Evolutionary conservation across 1,140 invertebrate species (phyloP), one percentile per base, ranked within the genome.

Genomic region (Belonocnema kinseyi): DNA sequence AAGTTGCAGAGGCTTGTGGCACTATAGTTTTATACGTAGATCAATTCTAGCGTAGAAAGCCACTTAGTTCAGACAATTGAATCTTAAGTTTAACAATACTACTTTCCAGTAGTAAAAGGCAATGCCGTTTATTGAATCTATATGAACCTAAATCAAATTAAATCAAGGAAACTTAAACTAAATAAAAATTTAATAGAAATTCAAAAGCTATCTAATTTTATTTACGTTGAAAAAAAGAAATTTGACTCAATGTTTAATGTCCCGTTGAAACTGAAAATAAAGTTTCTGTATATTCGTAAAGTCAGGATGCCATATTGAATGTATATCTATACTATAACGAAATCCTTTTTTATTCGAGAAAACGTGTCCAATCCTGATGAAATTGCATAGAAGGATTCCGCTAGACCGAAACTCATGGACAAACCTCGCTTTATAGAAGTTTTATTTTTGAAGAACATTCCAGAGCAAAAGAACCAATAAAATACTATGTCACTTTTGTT

Each of bases 321-420:
- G 1, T 46, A 46, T 46, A 46, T 46, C 40, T 46, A 46, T 46
- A 46, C 8, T 11, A 46, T 10, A 61, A 16, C 4, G 13, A 33
- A 21, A 26, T 61, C 6, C 13, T 33, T 33, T 19, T 33, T 17
- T n/a, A 5, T 26, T 14, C 21, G 14, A 33, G 33, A 66, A 66
- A 66, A 66, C 17, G 16, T n/a, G 5, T 33, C 21, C 21, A 66
- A 66, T 7, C 6, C 26, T 26, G 26, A 33, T 66, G 21, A 40
- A 66, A 66, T 14, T 40, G 61, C 26, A 66, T 66, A 40, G 61
- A 66, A 66, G 61, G 61, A 66, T 66, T 66, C 10, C 14, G 40
- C 61, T 66, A 33, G 14, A 46, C 61, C 14, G 26, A 66, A 66
- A 66, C 61, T 5, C 61, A 66, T 33, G 46, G 2, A 33, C 61